Evolutionary conservation across 2,888 invertebrate genomes (phyloP).

Genomic region (Theristus sp.): DNA sequence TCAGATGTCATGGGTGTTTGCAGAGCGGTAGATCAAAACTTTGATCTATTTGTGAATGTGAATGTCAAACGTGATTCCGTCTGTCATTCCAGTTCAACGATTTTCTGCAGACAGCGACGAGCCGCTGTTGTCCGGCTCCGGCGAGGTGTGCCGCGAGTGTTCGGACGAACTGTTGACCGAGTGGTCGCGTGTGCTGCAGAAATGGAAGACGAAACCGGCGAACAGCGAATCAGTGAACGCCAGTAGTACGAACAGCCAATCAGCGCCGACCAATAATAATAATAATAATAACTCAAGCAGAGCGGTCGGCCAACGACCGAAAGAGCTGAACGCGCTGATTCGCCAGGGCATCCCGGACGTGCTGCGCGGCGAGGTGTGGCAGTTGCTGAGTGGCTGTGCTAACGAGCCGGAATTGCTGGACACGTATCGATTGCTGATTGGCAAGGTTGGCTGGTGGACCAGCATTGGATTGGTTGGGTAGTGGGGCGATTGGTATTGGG

Average conservation of each 20-base stretch:
- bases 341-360: constrained; percentile 72
- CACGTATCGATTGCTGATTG: constrained; percentile 70
- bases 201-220: too few relatives aligned
- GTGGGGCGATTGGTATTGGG: too few relatives aligned
- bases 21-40: too few relatives aligned
- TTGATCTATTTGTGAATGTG: too few relatives aligned
- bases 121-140: constrained; percentile 88
- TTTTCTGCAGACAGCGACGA: constrained; percentile 45
- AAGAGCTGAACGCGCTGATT: constrained; percentile 58
- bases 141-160: constrained; percentile 87
- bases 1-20: too few relatives aligned
- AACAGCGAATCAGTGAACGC: too few relatives aligned
- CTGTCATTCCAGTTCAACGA: too few relatives aligned
- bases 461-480: too few relatives aligned
- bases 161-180: constrained; percentile 72
- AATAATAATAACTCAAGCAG: too few relatives aligned
- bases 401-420: constrained; percentile 62
- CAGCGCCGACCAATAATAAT: too few relatives aligned
- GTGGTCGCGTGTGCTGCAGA: constrained; percentile 62
- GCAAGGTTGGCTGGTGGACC: constrained; percentile 66
- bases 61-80: too few relatives aligned
- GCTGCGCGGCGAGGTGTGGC: constrained; percentile 87
- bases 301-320: constrained; percentile 43
- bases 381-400: constrained; percentile 47
- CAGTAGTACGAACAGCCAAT: too few relatives aligned